Evolutionary conservation across 2,888 invertebrate genomes (phyloP), one percentile per base, ranked within the genome.

Genomic region (Hirudinaria manillensis): DNA sequence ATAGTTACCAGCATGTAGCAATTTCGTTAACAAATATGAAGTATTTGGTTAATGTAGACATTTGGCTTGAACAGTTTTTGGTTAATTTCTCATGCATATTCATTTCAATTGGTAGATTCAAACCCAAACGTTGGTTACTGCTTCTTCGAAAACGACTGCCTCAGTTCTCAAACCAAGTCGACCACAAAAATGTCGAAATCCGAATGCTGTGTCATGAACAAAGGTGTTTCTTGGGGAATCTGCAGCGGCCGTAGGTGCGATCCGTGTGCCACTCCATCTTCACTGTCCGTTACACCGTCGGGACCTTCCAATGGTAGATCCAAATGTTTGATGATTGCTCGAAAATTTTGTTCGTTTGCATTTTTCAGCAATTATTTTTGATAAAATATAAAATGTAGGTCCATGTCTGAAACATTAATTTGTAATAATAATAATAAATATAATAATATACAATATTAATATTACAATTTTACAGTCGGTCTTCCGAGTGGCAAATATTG

Each of bases 131-230:
- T 36, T 6, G 53, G 70, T 56, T 81, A 80, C 75, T 81, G 81
- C 70, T 81, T 80, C 76, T 61, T 73, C 55, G 74, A 76, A 21
- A 45, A 75, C 19, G 78, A 76, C n/a, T 81, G 81, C 74, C 77
- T 77, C 55, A 78, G 78, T 6, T 65, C 65, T 13, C 24, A 24
- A 4, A 61, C 61, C 6, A 61, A 61, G 29, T 61, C 61, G 7
- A 10, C 29, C 61, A 24, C 29, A 10, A 61, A 61, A 29, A 61
- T 61, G 61, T 76, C 75, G n/a, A 66, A 77, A 61, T 78, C 77
- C 16, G 78, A 78, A 13, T 81, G 81, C 66, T 81, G 81, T 67
- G 29, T 24, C 61, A 29, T 1, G 2, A 61, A 61, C 24, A 24
- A 27, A n/a, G 61, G 29, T 16, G 29, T 27, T 29, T 61, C 61